Base-by-base conservation (phyloP, 2,113 vertebrate species). In the Pterocles orientalis region DNA sequence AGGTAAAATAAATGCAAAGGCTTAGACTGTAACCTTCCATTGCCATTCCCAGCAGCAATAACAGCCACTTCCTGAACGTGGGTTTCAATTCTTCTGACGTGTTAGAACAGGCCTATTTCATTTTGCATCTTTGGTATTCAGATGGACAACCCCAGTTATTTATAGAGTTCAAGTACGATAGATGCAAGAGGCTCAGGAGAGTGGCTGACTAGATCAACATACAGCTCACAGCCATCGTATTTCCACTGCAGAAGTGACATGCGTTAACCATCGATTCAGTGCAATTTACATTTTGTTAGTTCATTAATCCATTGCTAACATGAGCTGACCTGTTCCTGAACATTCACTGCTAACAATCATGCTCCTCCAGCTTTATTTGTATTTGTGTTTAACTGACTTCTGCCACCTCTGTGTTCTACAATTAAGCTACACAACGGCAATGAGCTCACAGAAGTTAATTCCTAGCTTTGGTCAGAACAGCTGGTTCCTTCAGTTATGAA, bases 381-480 rank as follows among this genome's bases (percentile, higher is more conserved):
- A 80, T 3, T 2, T 39, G 21, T 3, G 4, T 39, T 10, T 16
- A 68, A 61, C 12, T 51, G 26, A 41, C 41, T 73, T 77, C 47
- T 4, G 3, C 9, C n/a, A 47, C 28, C 54, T 50, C 65, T 7
- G 1, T 25, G 50, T 43, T 77, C 36, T 47, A 28, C 18, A 24
- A n/a, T 61, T 72, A 17, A 79, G 28, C 14, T 66, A 31, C 24
- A 51, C 45, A 58, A 13, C 3, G 20, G 33, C 58, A 87, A 47
- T 0, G 1, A 53, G 28, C 39, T 76, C n/a, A 48, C 0, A 0
- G 13, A 82, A 45, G 15, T 18, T 3, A 43, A 29, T 47, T 73
- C 78, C 14, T 43, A 80, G 41, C 18, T 75, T 76, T 77, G 33
- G 24, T 60, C 12, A 43, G 26, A 28, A 68, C 39, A 73, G 25